A percentile compares a stretch with the other conserved stretches of the same genome.
Conservation (phyloP, 2,113 vertebrate genomes). For the Coptodon bakossiorum region DNA sequence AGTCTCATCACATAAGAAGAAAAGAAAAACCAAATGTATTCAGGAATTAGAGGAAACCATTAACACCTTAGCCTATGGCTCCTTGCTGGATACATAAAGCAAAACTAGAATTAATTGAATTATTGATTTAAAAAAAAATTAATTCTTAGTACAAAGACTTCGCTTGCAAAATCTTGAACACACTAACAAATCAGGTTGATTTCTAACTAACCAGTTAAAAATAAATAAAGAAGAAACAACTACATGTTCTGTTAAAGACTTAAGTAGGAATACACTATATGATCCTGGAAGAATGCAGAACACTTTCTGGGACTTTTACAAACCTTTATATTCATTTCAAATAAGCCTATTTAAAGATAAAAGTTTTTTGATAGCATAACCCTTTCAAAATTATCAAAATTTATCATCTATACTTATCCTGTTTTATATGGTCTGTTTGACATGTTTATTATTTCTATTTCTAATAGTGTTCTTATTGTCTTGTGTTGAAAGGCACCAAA, state of each 20-base stretch:
- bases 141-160: rapidly evolving
- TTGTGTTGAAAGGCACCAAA: not conserved
- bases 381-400: not conserved
- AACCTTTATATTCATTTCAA: not conserved
- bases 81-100: not conserved
- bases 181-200: not conserved
- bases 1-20: not conserved
- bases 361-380: not conserved
- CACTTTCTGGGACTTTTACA: not conserved
- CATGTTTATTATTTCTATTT: not conserved
- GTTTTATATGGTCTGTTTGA: not conserved
- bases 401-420: not conserved
- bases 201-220: not conserved
- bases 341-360: not conserved
- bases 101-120: not conserved
- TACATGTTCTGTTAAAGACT: not conserved
- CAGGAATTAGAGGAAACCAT: not conserved
- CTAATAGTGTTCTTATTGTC: not conserved
- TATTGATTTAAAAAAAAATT: rapidly evolving
- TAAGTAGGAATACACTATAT: rapidly evolving
- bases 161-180: not conserved
- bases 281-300: not conserved
- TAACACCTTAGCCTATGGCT: not conserved
- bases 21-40: not conserved
- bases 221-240: not conserved